These are phyloP conservation scores for Aphidoletes aphidimyza DNA, from an alignment of 2,888 invertebrate genomes.

Conservation along the genomic window DNA sequence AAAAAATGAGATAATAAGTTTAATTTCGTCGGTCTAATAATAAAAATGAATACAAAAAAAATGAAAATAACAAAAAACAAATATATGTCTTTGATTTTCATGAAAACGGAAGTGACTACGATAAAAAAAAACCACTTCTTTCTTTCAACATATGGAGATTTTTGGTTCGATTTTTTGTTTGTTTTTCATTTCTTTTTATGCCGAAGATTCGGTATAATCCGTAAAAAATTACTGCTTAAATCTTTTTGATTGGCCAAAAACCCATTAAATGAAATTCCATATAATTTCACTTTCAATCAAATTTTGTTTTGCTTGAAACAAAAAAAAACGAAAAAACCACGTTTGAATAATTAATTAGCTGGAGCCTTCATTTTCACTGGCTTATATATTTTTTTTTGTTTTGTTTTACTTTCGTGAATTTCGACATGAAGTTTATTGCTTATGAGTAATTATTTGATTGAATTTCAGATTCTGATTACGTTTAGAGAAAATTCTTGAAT, in stretches of 20 bases:
- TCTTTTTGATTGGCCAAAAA: too few relatives aligned
- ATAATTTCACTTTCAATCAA: too few relatives aligned
- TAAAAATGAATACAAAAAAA: background rate
- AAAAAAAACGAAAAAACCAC: too few relatives aligned
- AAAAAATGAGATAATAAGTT: constrained; percentile 17
- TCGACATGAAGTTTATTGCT: background rate
- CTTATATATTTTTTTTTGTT: background rate
- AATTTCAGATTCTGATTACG: background rate
- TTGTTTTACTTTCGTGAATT: background rate
- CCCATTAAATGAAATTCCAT: too few relatives aligned
- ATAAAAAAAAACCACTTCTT: too few relatives aligned
- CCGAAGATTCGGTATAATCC: too few relatives aligned
- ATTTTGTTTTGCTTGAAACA: too few relatives aligned
- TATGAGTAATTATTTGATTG: background rate
- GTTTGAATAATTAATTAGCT: background rate
- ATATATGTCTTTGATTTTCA: background rate
- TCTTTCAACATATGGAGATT: too few relatives aligned
- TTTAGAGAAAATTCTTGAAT: background rate
- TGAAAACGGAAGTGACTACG: background rate
- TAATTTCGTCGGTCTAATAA: constrained; percentile 18
- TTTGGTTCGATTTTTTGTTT: too few relatives aligned
- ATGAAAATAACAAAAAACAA: background rate
- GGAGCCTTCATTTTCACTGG: background rate
- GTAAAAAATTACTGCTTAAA: too few relatives aligned
- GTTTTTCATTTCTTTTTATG: background rate